Evolutionary conservation across 1,140 invertebrate species (phyloP).

Genomic region (Diorhabda elongata): DNA sequence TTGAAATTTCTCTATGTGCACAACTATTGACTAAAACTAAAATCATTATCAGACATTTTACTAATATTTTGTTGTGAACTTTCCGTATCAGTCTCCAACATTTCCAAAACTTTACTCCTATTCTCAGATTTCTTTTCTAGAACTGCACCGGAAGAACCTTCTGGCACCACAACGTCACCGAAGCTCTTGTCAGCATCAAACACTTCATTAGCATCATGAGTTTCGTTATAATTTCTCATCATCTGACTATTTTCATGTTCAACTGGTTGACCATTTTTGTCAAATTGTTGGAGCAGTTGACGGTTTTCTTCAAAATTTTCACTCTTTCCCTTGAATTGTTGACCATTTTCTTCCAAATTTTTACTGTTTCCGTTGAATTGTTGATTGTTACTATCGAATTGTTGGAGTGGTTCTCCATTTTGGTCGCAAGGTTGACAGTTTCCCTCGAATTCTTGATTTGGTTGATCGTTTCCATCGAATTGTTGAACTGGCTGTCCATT

Average conservation of each 20-base stretch:
- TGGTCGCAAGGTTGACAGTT: conserved; percentile 4
- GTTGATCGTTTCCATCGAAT: conserved; percentile 11
- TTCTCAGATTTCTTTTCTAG: neutral
- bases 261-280: neutral
- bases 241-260: neutral
- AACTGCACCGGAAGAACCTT: neutral
- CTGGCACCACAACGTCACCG: neutral
- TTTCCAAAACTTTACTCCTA: conserved; percentile 24
- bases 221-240: neutral
- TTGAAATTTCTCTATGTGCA: too few species aligned
- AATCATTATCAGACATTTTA: conserved; percentile 5
- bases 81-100: conserved; percentile 33
- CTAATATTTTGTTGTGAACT: conserved; percentile 24
- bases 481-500: conserved; percentile 22
- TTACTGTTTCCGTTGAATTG: conserved; percentile 12
- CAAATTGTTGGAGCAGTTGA: neutral
- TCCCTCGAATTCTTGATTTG: neutral
- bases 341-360: neutral
- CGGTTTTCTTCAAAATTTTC: neutral
- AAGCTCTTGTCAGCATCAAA: neutral
- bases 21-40: conserved; percentile 1
- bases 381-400: neutral
- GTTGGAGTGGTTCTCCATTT: neutral
- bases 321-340: neutral
- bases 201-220: neutral